Base-by-base conservation (phyloP, 2,888 invertebrate species). In the Chloromyia formosa region DNA sequence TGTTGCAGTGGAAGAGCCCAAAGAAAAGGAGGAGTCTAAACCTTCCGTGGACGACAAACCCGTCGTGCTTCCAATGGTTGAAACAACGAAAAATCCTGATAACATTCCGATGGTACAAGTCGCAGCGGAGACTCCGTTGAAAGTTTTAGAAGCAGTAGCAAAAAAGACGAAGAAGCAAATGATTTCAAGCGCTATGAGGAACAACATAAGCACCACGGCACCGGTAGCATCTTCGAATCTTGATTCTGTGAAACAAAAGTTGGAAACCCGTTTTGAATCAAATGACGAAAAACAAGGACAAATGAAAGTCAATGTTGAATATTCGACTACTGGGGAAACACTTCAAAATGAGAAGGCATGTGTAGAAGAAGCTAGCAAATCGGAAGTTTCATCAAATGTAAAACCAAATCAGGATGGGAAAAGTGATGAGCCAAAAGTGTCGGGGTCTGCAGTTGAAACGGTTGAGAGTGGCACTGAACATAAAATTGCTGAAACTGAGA, bases 161-260 rank as follows among this genome's bases (percentile, higher is more conserved):
- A 83, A 85, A 78, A 85, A 85, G 78, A 85, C 84, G 0, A 85
- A 85, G 75, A 83, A 86, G 68, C 82, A 82, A 1, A 76, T 84
- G n/a, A 81, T 82, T 45, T 80, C 83, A 1, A 83, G 82, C n/a
- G 74, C 78, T 5, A 74, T 79, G 56, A 77, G 78, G 12, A 49
- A 27, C 12, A 74, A 64, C 61, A 56, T 42, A 9, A 53, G 69
- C 53, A 23, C 16, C 18, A 18, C 58, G 0, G 42, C 9, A n/a
- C 7, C 56, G 14, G 16, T n/a, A 23, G 14, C 69, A 40, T 18
- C 53, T 2, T 9, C 16, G 7, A 12, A 20, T 7, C 7, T 16
- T 12, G 71, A 71, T 10, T 5, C 22, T 20, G 66, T 22, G 3
- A 58, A 58, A 10, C 40, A 56, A 18, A 12, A 56, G 18, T 18